A percentile compares a stretch with the other conserved stretches of the same genome.
Evolutionary conservation across 2,888 invertebrate species (phyloP).

Genomic region (Ariolimax columbianus): DNA sequence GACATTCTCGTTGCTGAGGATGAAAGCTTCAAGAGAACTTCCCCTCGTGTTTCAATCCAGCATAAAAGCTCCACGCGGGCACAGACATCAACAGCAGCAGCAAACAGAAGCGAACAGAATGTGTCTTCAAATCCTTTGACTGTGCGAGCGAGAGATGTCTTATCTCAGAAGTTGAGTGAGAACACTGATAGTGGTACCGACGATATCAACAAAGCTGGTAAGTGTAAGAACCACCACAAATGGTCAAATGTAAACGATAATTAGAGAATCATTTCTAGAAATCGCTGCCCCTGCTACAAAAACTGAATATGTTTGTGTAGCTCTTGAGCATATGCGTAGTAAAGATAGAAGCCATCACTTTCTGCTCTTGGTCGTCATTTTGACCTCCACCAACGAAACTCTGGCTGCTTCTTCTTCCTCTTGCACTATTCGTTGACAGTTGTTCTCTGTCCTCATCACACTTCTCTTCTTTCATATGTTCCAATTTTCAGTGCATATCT

Average conservation of each 20-base stretch:
- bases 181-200: constrained; percentile 38
- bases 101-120: not conserved
- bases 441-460: no score
- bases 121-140: not conserved
- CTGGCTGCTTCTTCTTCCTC: no score
- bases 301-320: no score
- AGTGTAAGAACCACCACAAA: not conserved
- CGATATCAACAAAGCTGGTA: constrained; percentile 49
- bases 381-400: no score
- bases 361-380: no score
- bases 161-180: constrained; percentile 9
- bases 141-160: not conserved
- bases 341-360: no score
- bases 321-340: no score
- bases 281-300: no score
- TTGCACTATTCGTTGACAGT: no score
- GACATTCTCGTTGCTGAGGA: constrained; percentile 29
- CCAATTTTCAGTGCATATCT: no score
- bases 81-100: not conserved
- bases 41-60: not conserved
- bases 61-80: not conserved
- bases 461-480: no score
- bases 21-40: not conserved
- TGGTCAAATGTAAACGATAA: not conserved
- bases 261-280: no score